Evolutionary conservation across 2,113 vertebrate species (phyloP), one percentile per base, ranked within the genome.

Genomic region (Heterotilapia buettikoferi): DNA sequence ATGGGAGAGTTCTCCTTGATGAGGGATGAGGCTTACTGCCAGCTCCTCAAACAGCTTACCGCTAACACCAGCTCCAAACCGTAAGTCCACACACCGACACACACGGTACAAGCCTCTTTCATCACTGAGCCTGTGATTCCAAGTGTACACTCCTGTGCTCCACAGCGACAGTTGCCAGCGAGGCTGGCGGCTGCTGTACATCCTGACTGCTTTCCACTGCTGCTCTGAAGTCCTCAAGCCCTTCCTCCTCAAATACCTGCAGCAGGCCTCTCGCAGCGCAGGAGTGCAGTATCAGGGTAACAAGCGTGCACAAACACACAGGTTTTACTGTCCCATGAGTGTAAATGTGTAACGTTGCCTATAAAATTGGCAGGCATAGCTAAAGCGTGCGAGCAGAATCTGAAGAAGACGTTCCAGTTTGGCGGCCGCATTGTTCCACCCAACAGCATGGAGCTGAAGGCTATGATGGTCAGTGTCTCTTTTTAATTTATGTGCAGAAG

Each of bases 101-200:
- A 87, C 90, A 84, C 71, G 45, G 40, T 12, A 2, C 9, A 9
- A 40, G 59, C 68, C 31, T 71, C 86, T 88, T 71, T 61, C 61
- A 36, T 68, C 54, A 9, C 80, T 8, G 18, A 63, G 38, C 68
- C 33, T 82, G 66, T 80, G 83, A 88, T 80, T 68, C 45, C 29
- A 21, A 36, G 80, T 50, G 47, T 63, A 54, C 9, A 9, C 52
- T 61, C 56, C 47, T 50, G 19, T 88, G 73, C 85, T 79, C 7
- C n/a, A n/a, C 95, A 99, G 99, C 76, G 98, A 99, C 89, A 99
- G 98, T 89, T 98, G 98, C 93, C 98, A 97, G 89, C 96, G 97
- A 88, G 99, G 99, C 66, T 99, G 99, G 99, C 97, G 98, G 92
- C 93, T 99, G 90, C 96, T 99, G 16, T 99, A 98, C 95, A 97